A percentile compares a stretch with the other conserved stretches of the same genome.
These are phyloP conservation scores for Andrena chrysosceles DNA, from an alignment of 2,888 invertebrate species.

Conservation along the genomic window DNA sequence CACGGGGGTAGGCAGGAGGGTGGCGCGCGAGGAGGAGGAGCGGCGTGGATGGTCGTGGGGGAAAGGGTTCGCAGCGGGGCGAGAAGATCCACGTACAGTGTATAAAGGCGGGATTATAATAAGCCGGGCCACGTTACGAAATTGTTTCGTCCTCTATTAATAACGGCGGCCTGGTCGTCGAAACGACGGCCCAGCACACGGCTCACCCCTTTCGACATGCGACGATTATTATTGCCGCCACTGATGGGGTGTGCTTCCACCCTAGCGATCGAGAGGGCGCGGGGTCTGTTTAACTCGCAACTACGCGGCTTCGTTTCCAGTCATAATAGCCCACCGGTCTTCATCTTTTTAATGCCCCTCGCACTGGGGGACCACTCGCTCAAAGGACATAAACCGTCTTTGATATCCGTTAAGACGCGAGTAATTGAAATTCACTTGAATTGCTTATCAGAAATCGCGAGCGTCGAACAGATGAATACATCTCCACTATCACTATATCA, in stretches of 20 bases:
- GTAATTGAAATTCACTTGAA: slow-evolving; percentile 43
- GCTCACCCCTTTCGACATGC: slow-evolving; percentile 65
- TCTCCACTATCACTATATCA: not conserved
- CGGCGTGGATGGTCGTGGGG: not conserved
- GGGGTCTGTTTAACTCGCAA: slow-evolving; percentile 45
- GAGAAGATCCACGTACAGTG: slow-evolving; percentile 63
- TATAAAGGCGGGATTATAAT: slow-evolving; percentile 79
- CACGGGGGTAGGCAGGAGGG: slow-evolving; percentile 50
- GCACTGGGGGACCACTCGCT: not conserved
- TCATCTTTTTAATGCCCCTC: slow-evolving; percentile 56
- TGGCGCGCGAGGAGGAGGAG: not conserved
- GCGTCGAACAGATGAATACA: no score
- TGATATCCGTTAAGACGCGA: slow-evolving; percentile 13
- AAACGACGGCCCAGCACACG: slow-evolving; percentile 49
- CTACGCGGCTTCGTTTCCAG: slow-evolving; percentile 41
- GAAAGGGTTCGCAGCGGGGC: slow-evolving; percentile 55
- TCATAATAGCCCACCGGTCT: slow-evolving; percentile 54
- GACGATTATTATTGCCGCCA: slow-evolving; percentile 69
- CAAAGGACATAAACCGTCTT: slow-evolving; percentile 39
- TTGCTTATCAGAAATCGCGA: not conserved
- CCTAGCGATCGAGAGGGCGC: slow-evolving; percentile 4
- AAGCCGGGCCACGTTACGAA: slow-evolving; percentile 78
- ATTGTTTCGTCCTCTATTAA: slow-evolving; percentile 81
- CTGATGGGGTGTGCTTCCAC: slow-evolving; percentile 48
- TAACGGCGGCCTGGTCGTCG: slow-evolving; percentile 63